These are phyloP conservation scores for Oncorhynchus keta DNA, from an alignment of 2,113 vertebrate species.

Conservation along the genomic window DNA sequence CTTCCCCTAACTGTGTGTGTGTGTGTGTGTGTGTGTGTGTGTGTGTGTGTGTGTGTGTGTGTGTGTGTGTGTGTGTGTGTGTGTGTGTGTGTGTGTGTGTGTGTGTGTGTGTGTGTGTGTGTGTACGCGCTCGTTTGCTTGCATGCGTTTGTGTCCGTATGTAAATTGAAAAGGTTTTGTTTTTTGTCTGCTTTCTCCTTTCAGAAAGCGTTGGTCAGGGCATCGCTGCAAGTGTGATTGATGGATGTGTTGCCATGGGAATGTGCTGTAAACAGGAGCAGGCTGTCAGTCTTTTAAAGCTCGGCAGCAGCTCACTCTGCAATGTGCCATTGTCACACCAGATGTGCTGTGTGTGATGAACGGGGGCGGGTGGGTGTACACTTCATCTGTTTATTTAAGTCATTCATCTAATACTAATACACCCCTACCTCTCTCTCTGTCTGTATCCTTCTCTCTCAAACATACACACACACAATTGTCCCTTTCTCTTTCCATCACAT, in stretches of 20 bases:
- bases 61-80: conserved; percentile 28
- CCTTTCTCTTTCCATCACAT: too few species aligned
- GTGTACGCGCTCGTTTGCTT: background rate
- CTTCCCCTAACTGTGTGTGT: background rate
- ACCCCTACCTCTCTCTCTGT: background rate
- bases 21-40: conserved; percentile 9
- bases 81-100: conserved; percentile 39
- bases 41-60: conserved; percentile 12
- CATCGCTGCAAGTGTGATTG: conserved; percentile 73
- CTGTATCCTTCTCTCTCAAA: background rate
- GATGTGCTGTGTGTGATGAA: conserved; percentile 71
- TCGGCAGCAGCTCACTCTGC: conserved; percentile 58
- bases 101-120: conserved; percentile 16
- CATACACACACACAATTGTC: background rate
- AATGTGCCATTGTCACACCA: conserved; percentile 75
- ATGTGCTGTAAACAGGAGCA: conserved; percentile 69
- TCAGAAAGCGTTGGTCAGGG: conserved; percentile 73
- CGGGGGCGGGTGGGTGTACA: conserved; percentile 28
- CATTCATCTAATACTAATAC: conserved; percentile 51
- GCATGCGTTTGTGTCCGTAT: conserved; percentile 63
- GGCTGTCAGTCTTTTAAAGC: conserved; percentile 74
- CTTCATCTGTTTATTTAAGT: conserved; percentile 54
- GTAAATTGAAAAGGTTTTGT: conserved; percentile 71
- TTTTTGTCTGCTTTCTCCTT: conserved; percentile 66
- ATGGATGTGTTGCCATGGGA: conserved; percentile 73